These are phyloP conservation scores for Andrena bicolor DNA, from an alignment of 2,888 invertebrate species.

Conservation along the genomic window DNA sequence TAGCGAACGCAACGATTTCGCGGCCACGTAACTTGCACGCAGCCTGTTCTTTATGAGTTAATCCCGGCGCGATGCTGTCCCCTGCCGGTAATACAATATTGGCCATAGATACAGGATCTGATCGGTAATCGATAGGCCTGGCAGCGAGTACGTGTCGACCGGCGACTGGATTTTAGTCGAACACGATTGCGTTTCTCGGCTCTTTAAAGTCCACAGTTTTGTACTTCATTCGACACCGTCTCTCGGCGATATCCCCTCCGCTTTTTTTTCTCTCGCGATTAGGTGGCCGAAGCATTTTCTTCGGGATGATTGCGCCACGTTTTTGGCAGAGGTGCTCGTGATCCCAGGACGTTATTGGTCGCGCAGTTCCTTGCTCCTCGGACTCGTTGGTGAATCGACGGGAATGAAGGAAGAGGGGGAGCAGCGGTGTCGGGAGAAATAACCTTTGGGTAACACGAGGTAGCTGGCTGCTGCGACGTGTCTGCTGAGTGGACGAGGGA, in stretches of 20 bases:
- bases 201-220: slow-evolving; percentile 26
- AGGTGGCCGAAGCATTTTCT: too few relatives aligned
- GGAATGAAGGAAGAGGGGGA: slow-evolving; percentile 66
- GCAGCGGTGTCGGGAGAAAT: slow-evolving; percentile 58
- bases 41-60: slow-evolving; percentile 56
- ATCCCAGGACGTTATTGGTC: slow-evolving; percentile 48
- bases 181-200: slow-evolving; percentile 56
- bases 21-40: slow-evolving; percentile 27
- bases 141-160: slow-evolving; percentile 27
- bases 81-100: slow-evolving; percentile 64
- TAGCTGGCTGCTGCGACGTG: slow-evolving; percentile 68
- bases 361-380: slow-evolving; percentile 51
- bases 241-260: neutral
- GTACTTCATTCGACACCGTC: neutral
- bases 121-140: slow-evolving; percentile 69
- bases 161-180: slow-evolving; percentile 51
- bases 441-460: slow-evolving; percentile 70
- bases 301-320: neutral
- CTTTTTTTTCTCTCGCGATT: neutral
- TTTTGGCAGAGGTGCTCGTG: slow-evolving; percentile 31
- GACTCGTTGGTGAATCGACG: slow-evolving; percentile 45
- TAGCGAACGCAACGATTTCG: slow-evolving; percentile 43
- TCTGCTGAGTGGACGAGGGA: slow-evolving; percentile 46
- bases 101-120: slow-evolving; percentile 66
- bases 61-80: slow-evolving; percentile 36